Percentiles rank a stretch among this genome's conserved stretches.
These are phyloP conservation scores for Paedocypris micromegethes DNA, from an alignment of 2,797 vertebrate genomes.

Conservation along the genomic window DNA sequence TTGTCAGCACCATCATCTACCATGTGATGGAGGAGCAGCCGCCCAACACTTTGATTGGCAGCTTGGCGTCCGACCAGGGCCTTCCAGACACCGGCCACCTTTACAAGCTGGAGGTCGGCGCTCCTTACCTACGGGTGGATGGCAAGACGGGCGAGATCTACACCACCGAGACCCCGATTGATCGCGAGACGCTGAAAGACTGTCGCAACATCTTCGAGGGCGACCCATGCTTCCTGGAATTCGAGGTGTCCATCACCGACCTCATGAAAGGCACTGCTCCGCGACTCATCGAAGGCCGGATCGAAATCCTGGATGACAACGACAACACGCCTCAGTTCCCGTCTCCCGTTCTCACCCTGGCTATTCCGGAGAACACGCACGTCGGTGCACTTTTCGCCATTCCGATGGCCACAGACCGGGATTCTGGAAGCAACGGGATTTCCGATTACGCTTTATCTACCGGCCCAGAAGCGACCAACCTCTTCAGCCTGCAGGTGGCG, in stretches of 20 bases:
- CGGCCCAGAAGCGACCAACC: conserved; percentile 77
- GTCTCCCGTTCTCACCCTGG: conserved; percentile 84
- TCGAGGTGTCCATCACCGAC: conserved; percentile 94
- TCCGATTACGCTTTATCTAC: conserved; percentile 83
- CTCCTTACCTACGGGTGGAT: conserved; percentile 87
- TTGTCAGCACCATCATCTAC: conserved; percentile 68
- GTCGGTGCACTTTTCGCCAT: conserved; percentile 84
- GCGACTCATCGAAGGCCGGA: conserved; percentile 88
- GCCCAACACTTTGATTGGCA: conserved; percentile 89
- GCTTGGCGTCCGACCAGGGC: conserved; percentile 85
- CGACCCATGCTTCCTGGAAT: conserved; percentile 87
- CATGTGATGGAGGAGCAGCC: conserved; percentile 90
- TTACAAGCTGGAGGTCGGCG: conserved; percentile 92
- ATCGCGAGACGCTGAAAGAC: conserved; percentile 85
- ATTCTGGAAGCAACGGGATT: conserved; percentile 83
- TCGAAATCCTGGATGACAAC: conserved; percentile 91
- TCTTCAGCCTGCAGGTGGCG: conserved; percentile 89
- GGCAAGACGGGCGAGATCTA: conserved; percentile 94
- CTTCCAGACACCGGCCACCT: conserved; percentile 88
- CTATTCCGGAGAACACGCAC: conserved; percentile 92
- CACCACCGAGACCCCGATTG: conserved; percentile 89
- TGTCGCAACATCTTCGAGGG: conserved; percentile 83
- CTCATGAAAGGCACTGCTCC: conserved; percentile 78
- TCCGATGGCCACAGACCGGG: conserved; percentile 83
- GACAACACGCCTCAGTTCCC: conserved; percentile 97